Conservation (phyloP, 1,140 invertebrate genomes). For the Drosophila quadrilineata region DNA sequence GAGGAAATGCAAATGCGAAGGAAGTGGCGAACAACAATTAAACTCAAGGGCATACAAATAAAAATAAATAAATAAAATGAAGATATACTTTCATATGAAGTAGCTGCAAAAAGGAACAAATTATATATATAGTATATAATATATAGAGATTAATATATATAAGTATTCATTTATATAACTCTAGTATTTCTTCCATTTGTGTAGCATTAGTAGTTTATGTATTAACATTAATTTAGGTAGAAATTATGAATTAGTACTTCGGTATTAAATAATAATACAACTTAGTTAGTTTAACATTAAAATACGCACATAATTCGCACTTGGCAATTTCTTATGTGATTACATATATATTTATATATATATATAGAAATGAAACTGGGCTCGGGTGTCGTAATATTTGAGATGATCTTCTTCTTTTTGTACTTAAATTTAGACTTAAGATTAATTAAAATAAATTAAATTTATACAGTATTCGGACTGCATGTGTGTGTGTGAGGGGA, state of each 20-base stretch:
- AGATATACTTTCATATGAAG: conserved; percentile 31
- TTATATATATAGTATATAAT: conserved; percentile 55
- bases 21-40: conserved; percentile 30
- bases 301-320: too few species aligned
- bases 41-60: too few species aligned
- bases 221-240: conserved; percentile 30
- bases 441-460: conserved; percentile 50
- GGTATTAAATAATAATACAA: conserved; percentile 34
- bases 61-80: conserved; percentile 54
- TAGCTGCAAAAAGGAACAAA: conserved; percentile 68
- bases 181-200: too few species aligned
- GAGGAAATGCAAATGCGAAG: conserved; percentile 6
- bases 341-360: conserved; percentile 2
- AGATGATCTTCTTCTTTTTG: conserved; percentile 34
- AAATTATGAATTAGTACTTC: conserved; percentile 25
- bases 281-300: conserved; percentile 7
- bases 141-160: conserved; percentile 31
- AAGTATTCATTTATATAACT: conserved; percentile 33
- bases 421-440: conserved; percentile 43
- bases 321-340: background rate
- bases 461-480: conserved; percentile 37
- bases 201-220: conserved; percentile 8
- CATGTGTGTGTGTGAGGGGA: conserved; percentile 32
- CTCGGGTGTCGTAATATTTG: conserved; percentile 47
- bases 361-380: conserved; percentile 42